Evolutionary conservation across 2,888 invertebrate species (phyloP).

Genomic region (Sinodicranocentrus sp.): DNA sequence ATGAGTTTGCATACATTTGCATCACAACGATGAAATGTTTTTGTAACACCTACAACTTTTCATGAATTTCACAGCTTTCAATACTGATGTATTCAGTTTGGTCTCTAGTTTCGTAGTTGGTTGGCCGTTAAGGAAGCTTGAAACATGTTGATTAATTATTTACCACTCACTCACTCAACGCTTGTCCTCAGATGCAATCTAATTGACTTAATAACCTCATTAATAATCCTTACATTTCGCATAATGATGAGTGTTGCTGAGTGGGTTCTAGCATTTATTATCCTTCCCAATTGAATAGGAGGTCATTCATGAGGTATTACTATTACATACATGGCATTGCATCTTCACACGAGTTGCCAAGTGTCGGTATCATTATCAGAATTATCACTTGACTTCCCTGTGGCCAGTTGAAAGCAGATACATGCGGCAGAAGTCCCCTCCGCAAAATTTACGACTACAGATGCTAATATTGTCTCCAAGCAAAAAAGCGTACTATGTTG

Average conservation of each 20-base stretch:
- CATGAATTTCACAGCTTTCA: no score
- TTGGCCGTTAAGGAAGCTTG: not conserved
- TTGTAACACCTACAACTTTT: no score
- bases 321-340: not conserved
- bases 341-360: conserved; percentile 17
- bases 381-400: conserved; percentile 15
- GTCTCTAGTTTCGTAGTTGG: not conserved
- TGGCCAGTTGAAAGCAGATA: conserved; percentile 17
- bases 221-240: not conserved
- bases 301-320: conserved; percentile 17
- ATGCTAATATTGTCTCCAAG: conserved; percentile 13
- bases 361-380: conserved; percentile 9
- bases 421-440: conserved; percentile 7
- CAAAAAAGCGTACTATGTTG: not conserved
- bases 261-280: conserved; percentile 16
- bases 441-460: not conserved
- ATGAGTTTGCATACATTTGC: conserved; percentile 12
- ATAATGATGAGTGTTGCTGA: not conserved
- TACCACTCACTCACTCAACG: conserved; percentile 19
- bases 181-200: not conserved
- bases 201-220: conserved; percentile 49
- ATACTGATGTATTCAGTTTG: no score
- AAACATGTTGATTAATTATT: conserved; percentile 38
- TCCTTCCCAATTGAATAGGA: conserved; percentile 9
- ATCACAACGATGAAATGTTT: no score